Evolutionary conservation across 2,113 vertebrate species (phyloP).

Genomic region (Corythoichthys haematopterus): DNA sequence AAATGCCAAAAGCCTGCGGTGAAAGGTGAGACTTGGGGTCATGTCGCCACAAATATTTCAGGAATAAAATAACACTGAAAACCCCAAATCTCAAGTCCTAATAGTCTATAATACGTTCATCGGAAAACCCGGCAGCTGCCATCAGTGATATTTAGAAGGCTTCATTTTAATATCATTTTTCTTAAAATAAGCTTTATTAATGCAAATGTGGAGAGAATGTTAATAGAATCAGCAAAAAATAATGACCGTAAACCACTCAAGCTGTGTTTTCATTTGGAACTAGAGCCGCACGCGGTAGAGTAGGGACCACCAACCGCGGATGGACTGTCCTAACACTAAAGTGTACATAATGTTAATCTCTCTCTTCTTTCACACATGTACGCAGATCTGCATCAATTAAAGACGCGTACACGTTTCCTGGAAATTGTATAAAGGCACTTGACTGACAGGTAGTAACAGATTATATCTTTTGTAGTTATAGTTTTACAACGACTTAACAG

Average conservation of each 20-base stretch:
- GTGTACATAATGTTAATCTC: neutral
- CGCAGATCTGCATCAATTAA: neutral
- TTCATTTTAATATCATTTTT: conserved; percentile 34
- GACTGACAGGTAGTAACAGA: neutral
- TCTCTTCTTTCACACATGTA: neutral
- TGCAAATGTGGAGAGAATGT: conserved; percentile 28
- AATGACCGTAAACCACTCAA: conserved; percentile 41
- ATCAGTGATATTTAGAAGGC: conserved; percentile 26
- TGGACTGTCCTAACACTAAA: conserved; percentile 4
- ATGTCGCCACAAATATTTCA: conserved; percentile 40
- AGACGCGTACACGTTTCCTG: neutral
- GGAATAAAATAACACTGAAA: conserved; percentile 37
- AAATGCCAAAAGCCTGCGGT: conserved; percentile 36
- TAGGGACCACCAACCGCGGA: neutral
- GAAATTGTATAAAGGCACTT: neutral
- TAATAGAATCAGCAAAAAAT: conserved; percentile 41
- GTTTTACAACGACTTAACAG: too few species aligned
- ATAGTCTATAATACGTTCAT: conserved; percentile 18
- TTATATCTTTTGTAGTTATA: too few species aligned
- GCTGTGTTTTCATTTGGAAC: conserved; percentile 43
- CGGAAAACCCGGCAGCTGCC: conserved; percentile 35
- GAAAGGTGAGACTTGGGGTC: conserved; percentile 44
- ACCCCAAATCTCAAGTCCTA: conserved; percentile 26
- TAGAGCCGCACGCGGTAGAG: neutral
- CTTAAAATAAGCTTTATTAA: conserved; percentile 30